Conservation (phyloP, 2,113 vertebrate species). For the Gorilla gorilla region DNA sequence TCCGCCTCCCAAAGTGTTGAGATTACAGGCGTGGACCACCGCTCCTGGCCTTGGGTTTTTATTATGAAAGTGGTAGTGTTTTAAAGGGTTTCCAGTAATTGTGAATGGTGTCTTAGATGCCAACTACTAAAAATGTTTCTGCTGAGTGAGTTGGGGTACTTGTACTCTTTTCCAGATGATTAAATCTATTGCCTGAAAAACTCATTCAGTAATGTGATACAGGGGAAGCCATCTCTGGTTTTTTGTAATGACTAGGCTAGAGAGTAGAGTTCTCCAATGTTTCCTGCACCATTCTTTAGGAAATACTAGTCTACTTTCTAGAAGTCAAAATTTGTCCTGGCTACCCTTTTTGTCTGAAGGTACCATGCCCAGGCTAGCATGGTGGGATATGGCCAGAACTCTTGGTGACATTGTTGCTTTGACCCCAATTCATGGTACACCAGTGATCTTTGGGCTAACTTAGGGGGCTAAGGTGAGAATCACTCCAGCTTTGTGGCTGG, state of each 20-base stretch:
- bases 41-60: neutral
- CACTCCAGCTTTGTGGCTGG: neutral
- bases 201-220: neutral
- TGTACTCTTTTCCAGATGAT: neutral
- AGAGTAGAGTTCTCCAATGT: neutral
- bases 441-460: neutral
- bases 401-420: neutral
- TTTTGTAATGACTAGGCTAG: neutral
- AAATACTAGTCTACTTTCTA: neutral
- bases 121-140: constrained; percentile 31
- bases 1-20: no score
- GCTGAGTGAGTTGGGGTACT: neutral
- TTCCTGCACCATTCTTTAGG: neutral
- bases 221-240: neutral
- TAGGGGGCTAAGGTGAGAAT: neutral
- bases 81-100: neutral
- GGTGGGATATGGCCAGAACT: neutral
- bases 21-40: no score
- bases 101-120: neutral
- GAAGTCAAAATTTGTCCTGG: neutral
- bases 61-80: neutral
- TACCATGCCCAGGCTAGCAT: no score
- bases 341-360: neutral
- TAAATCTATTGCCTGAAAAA: neutral
- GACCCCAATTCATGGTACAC: neutral